Evolutionary conservation across 2,797 vertebrate species (phyloP).

Genomic region (Sebastes miniatus): DNA sequence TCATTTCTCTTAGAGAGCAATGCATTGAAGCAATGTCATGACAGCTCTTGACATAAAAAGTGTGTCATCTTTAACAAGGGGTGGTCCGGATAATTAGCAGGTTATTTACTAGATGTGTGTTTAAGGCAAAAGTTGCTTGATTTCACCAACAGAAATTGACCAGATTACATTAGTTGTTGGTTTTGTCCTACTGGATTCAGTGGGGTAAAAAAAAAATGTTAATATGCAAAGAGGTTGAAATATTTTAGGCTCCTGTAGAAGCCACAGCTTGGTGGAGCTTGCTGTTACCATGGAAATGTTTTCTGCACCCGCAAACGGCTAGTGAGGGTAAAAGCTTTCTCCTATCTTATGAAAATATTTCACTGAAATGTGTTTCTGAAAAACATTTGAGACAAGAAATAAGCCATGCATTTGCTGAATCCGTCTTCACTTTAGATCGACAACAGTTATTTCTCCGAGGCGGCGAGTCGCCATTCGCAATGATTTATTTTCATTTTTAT

Average conservation of each 20-base stretch:
- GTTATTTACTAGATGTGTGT: neutral
- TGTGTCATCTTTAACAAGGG: neutral
- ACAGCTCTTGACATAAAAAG: neutral
- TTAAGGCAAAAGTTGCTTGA: neutral
- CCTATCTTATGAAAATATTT: too few relatives aligned
- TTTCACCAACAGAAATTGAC: neutral
- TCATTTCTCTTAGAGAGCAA: neutral
- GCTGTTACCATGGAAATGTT: too few relatives aligned
- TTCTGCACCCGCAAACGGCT: too few relatives aligned
- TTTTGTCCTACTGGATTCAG: neutral
- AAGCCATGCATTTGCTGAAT: too few relatives aligned
- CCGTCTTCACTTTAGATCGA: too few relatives aligned
- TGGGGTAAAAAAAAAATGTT: neutral
- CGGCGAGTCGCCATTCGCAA: too few relatives aligned
- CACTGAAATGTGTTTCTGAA: too few relatives aligned
- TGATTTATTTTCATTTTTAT: too few relatives aligned
- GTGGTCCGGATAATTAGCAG: neutral
- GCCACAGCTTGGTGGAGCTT: too few relatives aligned
- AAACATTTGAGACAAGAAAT: too few relatives aligned
- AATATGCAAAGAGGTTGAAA: neutral
- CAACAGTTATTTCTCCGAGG: too few relatives aligned
- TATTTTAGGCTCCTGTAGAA: too few relatives aligned
- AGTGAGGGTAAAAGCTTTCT: accelerated
- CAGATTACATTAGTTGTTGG: neutral
- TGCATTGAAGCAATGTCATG: neutral